Percentiles rank a stretch among this genome's conserved stretches.
These are phyloP conservation scores for Typhlichthys subterraneus DNA, from an alignment of 2,797 vertebrate species.

Conservation along the genomic window DNA sequence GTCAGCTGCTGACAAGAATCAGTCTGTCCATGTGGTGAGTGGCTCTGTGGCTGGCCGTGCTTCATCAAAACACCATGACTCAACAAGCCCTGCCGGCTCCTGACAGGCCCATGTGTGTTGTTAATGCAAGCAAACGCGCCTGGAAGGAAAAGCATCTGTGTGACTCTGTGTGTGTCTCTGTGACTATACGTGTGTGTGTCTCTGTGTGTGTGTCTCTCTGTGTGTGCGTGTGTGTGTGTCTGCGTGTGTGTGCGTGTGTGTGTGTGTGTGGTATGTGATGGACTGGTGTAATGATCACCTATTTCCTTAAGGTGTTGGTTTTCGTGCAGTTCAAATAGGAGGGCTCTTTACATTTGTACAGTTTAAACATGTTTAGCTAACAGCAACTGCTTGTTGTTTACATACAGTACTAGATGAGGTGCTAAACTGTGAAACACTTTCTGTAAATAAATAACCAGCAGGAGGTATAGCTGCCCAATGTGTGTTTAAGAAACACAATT, in stretches of 20 bases:
- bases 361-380: too few species aligned
- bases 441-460: too few species aligned
- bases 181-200: not conserved
- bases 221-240: not conserved
- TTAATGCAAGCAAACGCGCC: not conserved
- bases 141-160: not conserved
- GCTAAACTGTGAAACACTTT: too few species aligned
- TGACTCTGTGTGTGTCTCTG: not conserved
- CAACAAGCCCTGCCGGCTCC: constrained; percentile 24
- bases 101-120: constrained; percentile 35
- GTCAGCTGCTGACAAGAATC: constrained; percentile 80
- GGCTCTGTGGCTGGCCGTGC: constrained; percentile 23
- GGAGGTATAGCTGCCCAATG: too few species aligned
- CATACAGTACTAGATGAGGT: too few species aligned
- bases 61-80: constrained; percentile 59
- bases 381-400: too few species aligned
- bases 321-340: constrained; percentile 5
- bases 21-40: constrained; percentile 95
- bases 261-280: not conserved
- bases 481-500: too few species aligned
- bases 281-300: not conserved
- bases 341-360: too few species aligned
- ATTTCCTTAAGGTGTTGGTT: not conserved
- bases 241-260: constrained; percentile 1
- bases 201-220: not conserved